phyloP scores from a whole-genome alignment of 2,888 invertebrate species.

The Nemoura dubitans region DNA sequence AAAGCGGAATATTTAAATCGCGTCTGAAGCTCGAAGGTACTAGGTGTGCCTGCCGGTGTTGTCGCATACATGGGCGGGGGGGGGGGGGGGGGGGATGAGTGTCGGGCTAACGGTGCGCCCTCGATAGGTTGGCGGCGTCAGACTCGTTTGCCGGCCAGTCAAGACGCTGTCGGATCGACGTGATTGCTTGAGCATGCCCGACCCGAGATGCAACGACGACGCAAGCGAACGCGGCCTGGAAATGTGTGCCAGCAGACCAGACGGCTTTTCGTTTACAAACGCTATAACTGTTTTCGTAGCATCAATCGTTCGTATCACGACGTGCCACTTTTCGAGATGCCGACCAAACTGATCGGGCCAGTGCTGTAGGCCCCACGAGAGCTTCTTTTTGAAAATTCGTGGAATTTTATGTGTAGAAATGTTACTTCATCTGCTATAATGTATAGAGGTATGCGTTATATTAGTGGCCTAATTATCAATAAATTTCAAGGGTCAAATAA shows the following conservation, averaged over 20 bases:
- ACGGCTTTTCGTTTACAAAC: neutral
- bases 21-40: neutral
- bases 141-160: neutral
- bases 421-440: too few relatives aligned
- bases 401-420: neutral
- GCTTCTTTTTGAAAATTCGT: neutral
- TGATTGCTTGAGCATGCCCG: neutral
- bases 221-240: neutral
- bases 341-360: neutral
- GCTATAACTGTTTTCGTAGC: neutral
- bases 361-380: neutral
- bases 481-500: neutral
- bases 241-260: neutral
- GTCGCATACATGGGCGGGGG: neutral
- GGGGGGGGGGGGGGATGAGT: neutral
- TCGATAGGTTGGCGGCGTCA: neutral
- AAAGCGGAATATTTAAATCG: neutral
- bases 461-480: neutral
- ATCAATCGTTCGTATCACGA: neutral
- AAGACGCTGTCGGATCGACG: neutral
- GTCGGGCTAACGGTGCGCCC: slow-evolving; percentile 12
- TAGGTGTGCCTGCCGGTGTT: neutral
- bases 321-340: neutral
- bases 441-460: neutral
- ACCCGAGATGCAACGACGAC: neutral